phyloP scores from a whole-genome alignment of 2,797 vertebrate species.

The Vespertilio murinus region DNA sequence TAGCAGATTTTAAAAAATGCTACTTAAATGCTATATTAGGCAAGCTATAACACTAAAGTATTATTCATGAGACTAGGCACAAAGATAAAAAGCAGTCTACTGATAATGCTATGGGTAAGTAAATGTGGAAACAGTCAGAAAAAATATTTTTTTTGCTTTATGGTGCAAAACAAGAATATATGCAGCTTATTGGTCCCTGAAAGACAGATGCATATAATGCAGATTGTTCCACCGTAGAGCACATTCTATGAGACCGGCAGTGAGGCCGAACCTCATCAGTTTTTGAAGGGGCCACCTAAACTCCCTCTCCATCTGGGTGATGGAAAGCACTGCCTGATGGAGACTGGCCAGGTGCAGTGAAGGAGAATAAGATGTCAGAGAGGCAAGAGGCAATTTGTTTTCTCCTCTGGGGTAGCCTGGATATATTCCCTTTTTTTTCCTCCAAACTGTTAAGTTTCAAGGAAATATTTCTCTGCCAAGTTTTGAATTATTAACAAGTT shows the following conservation, averaged over 20 bases:
- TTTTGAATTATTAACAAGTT: constrained; percentile 60
- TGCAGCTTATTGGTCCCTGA: constrained; percentile 62
- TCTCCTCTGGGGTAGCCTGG: constrained; percentile 65
- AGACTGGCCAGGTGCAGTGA: constrained; percentile 47
- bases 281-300: constrained; percentile 63
- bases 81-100: constrained; percentile 75
- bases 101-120: constrained; percentile 63
- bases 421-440: constrained; percentile 64
- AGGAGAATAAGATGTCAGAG: constrained; percentile 72
- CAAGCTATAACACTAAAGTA: constrained; percentile 35
- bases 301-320: constrained; percentile 70
- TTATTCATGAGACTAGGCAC: constrained; percentile 64
- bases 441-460: constrained; percentile 62
- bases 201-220: constrained; percentile 65
- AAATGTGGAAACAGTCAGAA: constrained; percentile 58
- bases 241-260: constrained; percentile 59
- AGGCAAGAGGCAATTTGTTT: constrained; percentile 60
- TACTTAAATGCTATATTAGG: constrained; percentile 52
- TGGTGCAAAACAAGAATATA: constrained; percentile 48
- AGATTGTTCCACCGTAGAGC: neutral
- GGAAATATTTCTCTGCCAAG: neutral
- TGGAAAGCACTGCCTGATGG: constrained; percentile 41
- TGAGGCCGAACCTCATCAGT: constrained; percentile 50
- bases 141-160: constrained; percentile 74
- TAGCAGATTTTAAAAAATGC: constrained; percentile 47